Conservation (phyloP, 2,888 invertebrate species). For the Zygaena filipendulae region DNA sequence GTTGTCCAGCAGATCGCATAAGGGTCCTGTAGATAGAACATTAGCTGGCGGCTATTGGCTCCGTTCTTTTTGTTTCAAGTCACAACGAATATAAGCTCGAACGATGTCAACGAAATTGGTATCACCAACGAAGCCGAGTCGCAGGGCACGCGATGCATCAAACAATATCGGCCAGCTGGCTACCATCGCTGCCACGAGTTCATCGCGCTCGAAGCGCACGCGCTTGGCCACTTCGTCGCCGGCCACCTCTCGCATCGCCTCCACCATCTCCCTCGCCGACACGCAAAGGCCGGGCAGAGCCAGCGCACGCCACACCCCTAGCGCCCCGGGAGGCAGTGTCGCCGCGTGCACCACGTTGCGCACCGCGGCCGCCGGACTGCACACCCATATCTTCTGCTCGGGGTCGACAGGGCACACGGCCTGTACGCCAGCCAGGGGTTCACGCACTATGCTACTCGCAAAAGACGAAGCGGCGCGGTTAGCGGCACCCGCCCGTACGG, state of each 20-base stretch:
- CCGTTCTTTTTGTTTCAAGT: constrained; percentile 5
- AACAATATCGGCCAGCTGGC: constrained; percentile 36
- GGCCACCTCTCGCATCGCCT: constrained; percentile 32
- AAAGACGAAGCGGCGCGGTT: constrained; percentile 54
- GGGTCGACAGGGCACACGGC: constrained; percentile 34
- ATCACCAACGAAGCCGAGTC: constrained; percentile 40
- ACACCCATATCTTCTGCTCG: constrained; percentile 36
- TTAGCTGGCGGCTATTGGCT: no score
- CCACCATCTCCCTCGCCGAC: constrained; percentile 32
- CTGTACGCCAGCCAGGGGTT: constrained; percentile 34
- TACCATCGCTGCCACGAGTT: constrained; percentile 31
- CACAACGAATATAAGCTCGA: constrained; percentile 29
- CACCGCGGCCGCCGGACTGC: constrained; percentile 37
- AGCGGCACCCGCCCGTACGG: constrained; percentile 41
- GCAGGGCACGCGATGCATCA: constrained; percentile 32
- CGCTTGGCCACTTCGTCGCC: constrained; percentile 30
- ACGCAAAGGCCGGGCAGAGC: constrained; percentile 43
- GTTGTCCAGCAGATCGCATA: no score
- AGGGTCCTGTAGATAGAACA: no score
- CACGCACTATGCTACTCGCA: constrained; percentile 48
- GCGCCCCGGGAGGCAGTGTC: constrained; percentile 21
- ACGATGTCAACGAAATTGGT: constrained; percentile 34
- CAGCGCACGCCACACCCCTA: constrained; percentile 34
- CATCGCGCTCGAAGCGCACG: constrained; percentile 30
- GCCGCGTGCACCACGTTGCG: constrained; percentile 37